Conservation (phyloP, 2,797 vertebrate species). For the Melopsittacus undulatus region DNA sequence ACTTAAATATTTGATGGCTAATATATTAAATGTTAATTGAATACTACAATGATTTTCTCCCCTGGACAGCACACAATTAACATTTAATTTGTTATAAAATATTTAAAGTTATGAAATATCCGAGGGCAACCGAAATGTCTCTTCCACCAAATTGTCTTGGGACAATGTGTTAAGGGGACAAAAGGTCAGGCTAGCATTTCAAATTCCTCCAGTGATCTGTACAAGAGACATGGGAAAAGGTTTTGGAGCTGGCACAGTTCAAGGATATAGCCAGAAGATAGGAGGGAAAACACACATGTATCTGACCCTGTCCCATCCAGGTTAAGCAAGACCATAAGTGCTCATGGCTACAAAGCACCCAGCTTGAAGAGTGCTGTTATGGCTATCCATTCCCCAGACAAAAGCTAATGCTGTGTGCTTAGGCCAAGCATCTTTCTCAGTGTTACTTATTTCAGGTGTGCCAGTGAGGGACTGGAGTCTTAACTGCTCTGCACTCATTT, state of each 20-base stretch:
- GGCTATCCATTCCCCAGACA: not conserved
- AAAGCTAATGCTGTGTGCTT: not conserved
- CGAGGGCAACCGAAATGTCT: conserved; percentile 75
- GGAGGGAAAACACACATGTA: not conserved
- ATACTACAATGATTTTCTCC: conserved; percentile 75
- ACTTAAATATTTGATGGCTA: conserved; percentile 83
- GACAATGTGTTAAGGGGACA: conserved; percentile 66
- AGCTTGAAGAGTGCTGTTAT: not conserved
- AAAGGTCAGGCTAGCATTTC: conserved; percentile 67
- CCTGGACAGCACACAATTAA: conserved; percentile 80
- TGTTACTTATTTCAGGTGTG: not conserved
- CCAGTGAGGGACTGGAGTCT: not conserved
- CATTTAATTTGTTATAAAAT: conserved; percentile 84
- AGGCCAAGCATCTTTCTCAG: not conserved
- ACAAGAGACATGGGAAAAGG: conserved; percentile 17
- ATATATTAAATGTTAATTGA: conserved; percentile 85
- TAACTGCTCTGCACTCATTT: not conserved
- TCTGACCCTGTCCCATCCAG: not conserved
- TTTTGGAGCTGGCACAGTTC: not conserved
- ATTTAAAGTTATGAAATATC: conserved; percentile 82
- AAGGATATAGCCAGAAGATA: not conserved
- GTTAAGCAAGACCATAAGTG: not conserved
- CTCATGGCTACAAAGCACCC: not conserved
- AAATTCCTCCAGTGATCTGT: conserved; percentile 23
- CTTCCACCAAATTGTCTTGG: conserved; percentile 62